These are phyloP conservation scores for Chaunax sp. DNA, from an alignment of 2,797 vertebrate species.

Conservation along the genomic window DNA sequence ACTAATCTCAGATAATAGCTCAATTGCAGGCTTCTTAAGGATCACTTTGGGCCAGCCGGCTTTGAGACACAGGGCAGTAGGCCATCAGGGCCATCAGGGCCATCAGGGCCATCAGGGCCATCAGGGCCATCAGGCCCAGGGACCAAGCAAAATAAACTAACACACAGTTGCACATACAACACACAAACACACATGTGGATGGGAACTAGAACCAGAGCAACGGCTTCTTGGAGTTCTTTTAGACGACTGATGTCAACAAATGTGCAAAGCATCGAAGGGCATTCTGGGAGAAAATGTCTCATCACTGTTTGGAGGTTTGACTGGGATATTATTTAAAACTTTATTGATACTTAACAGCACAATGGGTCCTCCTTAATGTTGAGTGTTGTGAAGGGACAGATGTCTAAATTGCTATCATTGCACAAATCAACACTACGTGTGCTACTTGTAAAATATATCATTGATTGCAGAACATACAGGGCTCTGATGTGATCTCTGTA, in stretches of 20 bases:
- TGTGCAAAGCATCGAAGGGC: neutral
- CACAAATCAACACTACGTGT: neutral
- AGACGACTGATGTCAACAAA: conserved; percentile 20
- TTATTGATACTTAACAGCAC: conserved; percentile 17
- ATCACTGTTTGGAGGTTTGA: conserved; percentile 7
- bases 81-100: conserved; percentile 53
- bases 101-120: too few relatives aligned
- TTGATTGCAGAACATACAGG: too few relatives aligned
- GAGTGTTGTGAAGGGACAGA: too few relatives aligned
- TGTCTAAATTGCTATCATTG: too few relatives aligned
- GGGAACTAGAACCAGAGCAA: neutral
- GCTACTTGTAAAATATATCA: neutral
- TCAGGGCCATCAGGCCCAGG: too few relatives aligned
- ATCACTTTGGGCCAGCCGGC: conserved; percentile 68
- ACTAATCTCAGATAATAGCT: conserved; percentile 82
- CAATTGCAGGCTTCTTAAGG: conserved; percentile 77
- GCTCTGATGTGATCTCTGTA: neutral
- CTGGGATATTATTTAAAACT: conserved; percentile 19
- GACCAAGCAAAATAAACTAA: conserved; percentile 42
- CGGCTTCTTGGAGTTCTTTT: neutral
- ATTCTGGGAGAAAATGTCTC: conserved; percentile 16
- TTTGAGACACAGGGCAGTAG: conserved; percentile 56
- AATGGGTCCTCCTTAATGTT: too few relatives aligned
- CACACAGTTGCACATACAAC: conserved; percentile 14
- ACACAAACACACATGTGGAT: conserved; percentile 7